Conservation (phyloP, 2,797 vertebrate genomes). For the Sardinella longiceps region DNA sequence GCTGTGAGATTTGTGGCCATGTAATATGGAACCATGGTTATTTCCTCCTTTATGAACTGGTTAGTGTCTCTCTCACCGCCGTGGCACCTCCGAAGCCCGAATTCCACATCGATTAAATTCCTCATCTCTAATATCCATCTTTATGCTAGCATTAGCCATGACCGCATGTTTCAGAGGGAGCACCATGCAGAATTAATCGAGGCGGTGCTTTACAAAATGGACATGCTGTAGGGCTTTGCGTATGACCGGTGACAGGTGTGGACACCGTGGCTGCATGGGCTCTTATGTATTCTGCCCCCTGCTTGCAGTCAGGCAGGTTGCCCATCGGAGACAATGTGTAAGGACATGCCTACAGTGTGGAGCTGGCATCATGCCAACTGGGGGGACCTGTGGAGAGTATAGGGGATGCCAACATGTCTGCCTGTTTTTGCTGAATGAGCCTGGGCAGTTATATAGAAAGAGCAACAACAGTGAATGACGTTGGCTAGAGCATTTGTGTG, state of each 20-base stretch:
- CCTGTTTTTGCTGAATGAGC: background rate
- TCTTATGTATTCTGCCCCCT: slow-evolving; percentile 9
- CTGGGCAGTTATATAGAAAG: background rate
- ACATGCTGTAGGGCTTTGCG: background rate
- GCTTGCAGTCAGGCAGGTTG: background rate
- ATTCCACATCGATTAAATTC: background rate
- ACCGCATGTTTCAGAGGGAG: background rate
- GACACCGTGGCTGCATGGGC: slow-evolving; percentile 9
- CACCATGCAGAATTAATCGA: background rate
- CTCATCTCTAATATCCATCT: background rate
- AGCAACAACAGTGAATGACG: background rate
- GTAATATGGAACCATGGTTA: background rate
- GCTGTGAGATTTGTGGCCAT: background rate
- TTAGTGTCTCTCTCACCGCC: background rate
- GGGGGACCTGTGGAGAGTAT: slow-evolving; percentile 28
- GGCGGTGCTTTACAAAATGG: background rate
- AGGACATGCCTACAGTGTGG: slow-evolving; percentile 33
- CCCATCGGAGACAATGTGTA: slow-evolving; percentile 6
- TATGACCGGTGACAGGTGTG: slow-evolving; percentile 26
- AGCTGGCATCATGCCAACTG: slow-evolving; percentile 28
- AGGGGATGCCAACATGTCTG: background rate
- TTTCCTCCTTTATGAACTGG: background rate
- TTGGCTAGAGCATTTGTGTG: background rate
- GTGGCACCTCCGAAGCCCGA: background rate
- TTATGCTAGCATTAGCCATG: background rate